phyloP scores from a whole-genome alignment of 2,888 invertebrate species.

The Venusia cambrica region DNA sequence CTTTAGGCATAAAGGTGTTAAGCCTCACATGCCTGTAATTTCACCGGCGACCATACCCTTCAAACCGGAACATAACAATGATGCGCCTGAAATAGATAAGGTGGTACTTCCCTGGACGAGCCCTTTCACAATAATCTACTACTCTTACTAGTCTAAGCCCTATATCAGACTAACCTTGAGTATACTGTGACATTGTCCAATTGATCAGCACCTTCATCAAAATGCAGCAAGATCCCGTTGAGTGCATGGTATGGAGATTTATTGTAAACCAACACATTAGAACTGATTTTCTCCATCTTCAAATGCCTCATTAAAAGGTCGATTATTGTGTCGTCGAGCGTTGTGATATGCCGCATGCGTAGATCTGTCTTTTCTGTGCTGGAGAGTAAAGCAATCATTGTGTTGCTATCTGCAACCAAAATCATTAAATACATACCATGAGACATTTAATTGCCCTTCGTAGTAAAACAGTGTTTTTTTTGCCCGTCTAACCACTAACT shows the following conservation, averaged over 20 bases:
- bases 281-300: conserved; percentile 45
- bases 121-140: too few relatives aligned
- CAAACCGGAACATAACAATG: too few relatives aligned
- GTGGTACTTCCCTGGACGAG: too few relatives aligned
- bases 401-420: conserved; percentile 19
- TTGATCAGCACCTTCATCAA: conserved; percentile 20
- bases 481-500: too few relatives aligned
- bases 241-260: conserved; percentile 54
- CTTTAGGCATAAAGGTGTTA: too few relatives aligned
- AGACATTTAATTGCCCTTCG: too few relatives aligned
- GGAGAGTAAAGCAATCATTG: conserved; percentile 48
- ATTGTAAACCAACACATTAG: conserved; percentile 47
- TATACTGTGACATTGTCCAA: conserved; percentile 38
- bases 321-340: conserved; percentile 24
- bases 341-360: conserved; percentile 42
- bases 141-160: too few relatives aligned
- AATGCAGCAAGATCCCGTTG: conserved; percentile 53
- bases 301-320: conserved; percentile 48
- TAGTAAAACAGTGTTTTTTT: too few relatives aligned
- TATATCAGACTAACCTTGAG: conserved; percentile 58
- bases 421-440: conserved; percentile 5
- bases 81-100: too few relatives aligned
- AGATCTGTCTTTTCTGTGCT: conserved; percentile 49
- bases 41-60: too few relatives aligned
- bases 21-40: too few relatives aligned